Base-by-base conservation (phyloP, 2,797 vertebrate species). In the Myripristis jacobus region DNA sequence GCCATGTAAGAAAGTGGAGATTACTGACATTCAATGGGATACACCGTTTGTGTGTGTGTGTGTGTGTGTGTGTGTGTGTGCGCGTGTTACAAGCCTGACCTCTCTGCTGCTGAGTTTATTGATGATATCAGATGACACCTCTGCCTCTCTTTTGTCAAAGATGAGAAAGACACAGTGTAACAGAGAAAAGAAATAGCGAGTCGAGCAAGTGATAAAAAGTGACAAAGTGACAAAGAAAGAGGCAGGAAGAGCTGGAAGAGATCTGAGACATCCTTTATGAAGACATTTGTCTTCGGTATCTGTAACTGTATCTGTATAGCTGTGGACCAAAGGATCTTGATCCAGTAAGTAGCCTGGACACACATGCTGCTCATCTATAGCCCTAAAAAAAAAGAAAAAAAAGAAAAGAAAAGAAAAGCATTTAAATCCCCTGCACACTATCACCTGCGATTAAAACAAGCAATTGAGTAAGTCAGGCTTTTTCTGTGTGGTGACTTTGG, bases 1-100 rank as follows among this genome's bases (percentile, higher is more conserved):
- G 53, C 55, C 51, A 70, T 59, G 43, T 58, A 76, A 71, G 64
- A 70, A 73, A 64, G 66, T 0, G n/a, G 72, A 68, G 64, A 84
- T 75, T 38, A 77, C 58, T 57, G 53, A 47, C 21, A 69, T 51
- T 76, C 62, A 71, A 38, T 74, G 19, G 27, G 55, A 69, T 65
- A 52, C 47, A 59, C 6, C 3, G 12, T 54, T 52, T 27, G 55
- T 71, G 38, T 64, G 25, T 12, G 19, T 47, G 38, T 24, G 36
- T 43, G 36, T 43, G 15, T 61, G n/a, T 47, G 25, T 61, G 7
- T 41, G 55, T 58, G 19, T 15, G 11, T 58, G 55, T 38, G 27
- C 19, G 29, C 24, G 19, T 41, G 60, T 50, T 29, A 54, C 31
- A 38, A 25, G 43, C 9, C 13, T 66, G 52, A 55, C 52, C 53